These are phyloP conservation scores for Lutraria lutraria DNA, from an alignment of 2,888 invertebrate species.

Conservation along the genomic window DNA sequence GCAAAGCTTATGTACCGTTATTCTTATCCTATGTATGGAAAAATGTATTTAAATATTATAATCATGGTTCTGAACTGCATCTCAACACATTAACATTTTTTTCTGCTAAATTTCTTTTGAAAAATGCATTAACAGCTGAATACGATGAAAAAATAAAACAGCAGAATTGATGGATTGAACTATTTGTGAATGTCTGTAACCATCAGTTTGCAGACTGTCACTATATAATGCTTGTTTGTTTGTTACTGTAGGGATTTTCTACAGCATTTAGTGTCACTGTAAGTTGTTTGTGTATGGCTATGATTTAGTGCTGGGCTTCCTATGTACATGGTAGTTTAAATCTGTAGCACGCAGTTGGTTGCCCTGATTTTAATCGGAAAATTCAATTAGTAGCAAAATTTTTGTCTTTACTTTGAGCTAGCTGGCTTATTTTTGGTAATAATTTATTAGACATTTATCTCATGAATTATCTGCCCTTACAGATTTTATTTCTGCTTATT, in stretches of 20 bases:
- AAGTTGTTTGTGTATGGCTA: constrained; percentile 9
- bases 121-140: neutral
- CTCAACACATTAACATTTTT: no score
- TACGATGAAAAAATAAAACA: neutral
- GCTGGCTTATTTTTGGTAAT: neutral
- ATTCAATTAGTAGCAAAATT: neutral
- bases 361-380: neutral
- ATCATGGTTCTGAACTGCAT: no score
- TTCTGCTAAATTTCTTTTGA: no score
- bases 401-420: neutral
- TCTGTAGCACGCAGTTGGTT: neutral
- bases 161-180: neutral
- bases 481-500: no score
- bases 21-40: no score
- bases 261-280: neutral
- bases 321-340: neutral
- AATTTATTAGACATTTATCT: no score
- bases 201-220: neutral
- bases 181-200: neutral
- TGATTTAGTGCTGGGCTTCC: neutral
- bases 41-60: no score
- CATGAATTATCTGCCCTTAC: no score
- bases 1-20: no score
- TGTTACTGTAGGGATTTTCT: neutral
- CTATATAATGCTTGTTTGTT: neutral